These are phyloP conservation scores for Cataglyphis altisquamis DNA, from an alignment of 2,888 invertebrate genomes.

Conservation along the genomic window DNA sequence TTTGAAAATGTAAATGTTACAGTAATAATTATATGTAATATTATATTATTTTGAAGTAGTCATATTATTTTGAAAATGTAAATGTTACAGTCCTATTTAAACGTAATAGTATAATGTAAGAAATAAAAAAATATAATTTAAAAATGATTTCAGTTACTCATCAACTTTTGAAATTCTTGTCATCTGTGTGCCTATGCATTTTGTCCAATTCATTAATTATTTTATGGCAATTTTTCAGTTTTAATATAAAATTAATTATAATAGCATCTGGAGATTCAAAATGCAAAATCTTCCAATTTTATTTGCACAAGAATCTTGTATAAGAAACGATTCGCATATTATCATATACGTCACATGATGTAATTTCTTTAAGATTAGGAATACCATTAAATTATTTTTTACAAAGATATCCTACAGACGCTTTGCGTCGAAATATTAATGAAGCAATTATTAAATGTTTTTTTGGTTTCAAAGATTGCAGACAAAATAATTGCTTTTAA, in stretches of 20 bases:
- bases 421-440: background rate
- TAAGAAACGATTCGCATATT: background rate
- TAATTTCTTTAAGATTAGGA: conserved; percentile 10
- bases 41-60: too few species aligned
- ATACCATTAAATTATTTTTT: conserved; percentile 1
- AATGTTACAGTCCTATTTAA: too few species aligned
- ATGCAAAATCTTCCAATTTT: background rate
- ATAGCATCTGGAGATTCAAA: background rate
- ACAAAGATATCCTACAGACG: background rate
- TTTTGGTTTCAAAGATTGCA: conserved; percentile 9
- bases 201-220: background rate
- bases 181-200: background rate
- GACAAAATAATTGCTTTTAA: conserved; percentile 6
- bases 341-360: background rate
- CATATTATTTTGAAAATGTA: too few species aligned
- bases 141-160: background rate
- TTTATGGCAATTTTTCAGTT: background rate
- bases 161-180: background rate
- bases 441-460: conserved; percentile 30
- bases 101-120: too few species aligned
- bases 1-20: background rate
- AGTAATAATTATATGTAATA: background rate
- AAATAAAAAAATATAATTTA: too few species aligned
- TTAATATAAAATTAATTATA: conserved; percentile 1
- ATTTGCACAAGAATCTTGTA: background rate